A percentile compares a stretch with the other conserved stretches of the same genome.
Conservation (phyloP, 2,113 vertebrate species). For the Ibidorhyncha struthersii region DNA sequence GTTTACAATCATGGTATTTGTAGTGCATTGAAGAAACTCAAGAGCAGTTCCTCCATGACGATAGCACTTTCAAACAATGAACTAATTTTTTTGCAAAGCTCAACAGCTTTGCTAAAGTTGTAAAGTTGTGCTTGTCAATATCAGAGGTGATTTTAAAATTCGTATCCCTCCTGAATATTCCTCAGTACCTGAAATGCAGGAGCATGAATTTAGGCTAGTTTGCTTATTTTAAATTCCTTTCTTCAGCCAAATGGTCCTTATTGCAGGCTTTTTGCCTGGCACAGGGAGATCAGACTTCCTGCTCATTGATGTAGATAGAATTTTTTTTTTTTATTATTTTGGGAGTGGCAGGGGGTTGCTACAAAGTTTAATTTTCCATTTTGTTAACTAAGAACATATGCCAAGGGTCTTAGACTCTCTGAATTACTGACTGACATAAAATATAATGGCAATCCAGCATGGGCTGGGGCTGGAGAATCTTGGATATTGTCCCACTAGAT, state of each 20-base stretch:
- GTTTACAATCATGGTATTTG: background rate
- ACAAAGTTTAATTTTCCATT: constrained; percentile 71
- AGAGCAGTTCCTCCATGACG: background rate
- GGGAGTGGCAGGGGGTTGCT: constrained; percentile 65
- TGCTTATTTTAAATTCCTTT: constrained; percentile 12
- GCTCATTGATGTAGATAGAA: constrained; percentile 54
- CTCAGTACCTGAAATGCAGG: background rate
- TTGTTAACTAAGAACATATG: constrained; percentile 73
- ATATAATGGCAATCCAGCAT: constrained; percentile 57
- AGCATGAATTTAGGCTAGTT: background rate
- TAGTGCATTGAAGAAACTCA: background rate
- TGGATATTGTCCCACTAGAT: constrained; percentile 63
- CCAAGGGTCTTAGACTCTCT: constrained; percentile 63
- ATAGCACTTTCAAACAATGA: background rate
- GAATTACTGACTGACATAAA: constrained; percentile 66
- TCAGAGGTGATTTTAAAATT: background rate
- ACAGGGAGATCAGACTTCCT: constrained; percentile 48
- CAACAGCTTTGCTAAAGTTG: background rate
- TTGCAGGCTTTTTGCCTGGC: constrained; percentile 48
- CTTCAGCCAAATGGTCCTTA: constrained; percentile 28
- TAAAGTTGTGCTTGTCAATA: background rate
- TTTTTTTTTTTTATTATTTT: constrained; percentile 71
- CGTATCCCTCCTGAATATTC: background rate
- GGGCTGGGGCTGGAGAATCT: constrained; percentile 33
- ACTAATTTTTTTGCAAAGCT: background rate